These are phyloP conservation scores for Petromus typicus DNA, from an alignment of 2,113 vertebrate species.

Conservation along the genomic window DNA sequence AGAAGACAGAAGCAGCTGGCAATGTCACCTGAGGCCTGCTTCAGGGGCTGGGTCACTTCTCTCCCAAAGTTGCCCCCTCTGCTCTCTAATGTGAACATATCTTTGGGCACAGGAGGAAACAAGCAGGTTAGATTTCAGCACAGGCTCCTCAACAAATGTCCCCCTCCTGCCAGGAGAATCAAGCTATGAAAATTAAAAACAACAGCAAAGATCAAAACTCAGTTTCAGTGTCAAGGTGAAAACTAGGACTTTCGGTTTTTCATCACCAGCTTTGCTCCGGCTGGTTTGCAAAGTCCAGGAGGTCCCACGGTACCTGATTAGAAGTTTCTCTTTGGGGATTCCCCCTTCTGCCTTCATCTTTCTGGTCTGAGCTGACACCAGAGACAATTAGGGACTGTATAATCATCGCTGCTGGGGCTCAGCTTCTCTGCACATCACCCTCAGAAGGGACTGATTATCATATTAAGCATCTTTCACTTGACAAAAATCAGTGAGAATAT, in stretches of 20 bases:
- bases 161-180: not conserved
- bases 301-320: not conserved
- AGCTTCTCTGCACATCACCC: slow-evolving; percentile 75
- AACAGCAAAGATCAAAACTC: slow-evolving; percentile 57
- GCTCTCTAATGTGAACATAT: not conserved
- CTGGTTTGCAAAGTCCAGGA: not conserved
- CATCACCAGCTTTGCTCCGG: not conserved
- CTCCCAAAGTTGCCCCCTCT: not conserved
- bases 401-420: slow-evolving; percentile 84
- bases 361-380: slow-evolving; percentile 73
- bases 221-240: slow-evolving; percentile 20
- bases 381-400: slow-evolving; percentile 84
- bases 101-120: not conserved
- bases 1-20: not conserved
- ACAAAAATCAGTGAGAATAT: slow-evolving; percentile 77
- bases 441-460: slow-evolving; percentile 83
- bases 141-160: slow-evolving; percentile 34
- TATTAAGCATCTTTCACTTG: slow-evolving; percentile 82
- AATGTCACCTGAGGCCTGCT: not conserved
- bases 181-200: slow-evolving; percentile 54
- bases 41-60: not conserved
- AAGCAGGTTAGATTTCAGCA: slow-evolving; percentile 47
- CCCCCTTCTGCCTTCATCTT: slow-evolving; percentile 54
- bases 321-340: not conserved
- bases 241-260: not conserved